Evolutionary conservation across 2,113 vertebrate species (phyloP), one percentile per base, ranked within the genome.

Genomic region (Hydrolagus affinis): DNA sequence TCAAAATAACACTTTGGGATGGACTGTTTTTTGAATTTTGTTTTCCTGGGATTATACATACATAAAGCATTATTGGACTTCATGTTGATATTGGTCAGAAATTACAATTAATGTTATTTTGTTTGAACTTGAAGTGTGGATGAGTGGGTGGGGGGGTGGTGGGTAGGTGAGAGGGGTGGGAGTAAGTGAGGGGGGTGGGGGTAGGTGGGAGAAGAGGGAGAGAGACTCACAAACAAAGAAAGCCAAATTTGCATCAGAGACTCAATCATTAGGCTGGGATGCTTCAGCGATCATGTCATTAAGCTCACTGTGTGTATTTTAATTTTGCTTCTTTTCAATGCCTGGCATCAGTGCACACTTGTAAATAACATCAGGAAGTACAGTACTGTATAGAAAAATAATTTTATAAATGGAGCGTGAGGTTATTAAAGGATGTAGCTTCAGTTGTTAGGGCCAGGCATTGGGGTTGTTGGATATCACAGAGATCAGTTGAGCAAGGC

Each of bases 231-330:
- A 60, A 30, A 25, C 28, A 30, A 15, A 19, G 28, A 25, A 66
- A 83, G 32, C 32, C 4, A 28, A 83, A 66, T 83, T 11, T 64
- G 60, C 60, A 64, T 64, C 59, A 28, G 60, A 64, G 23, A 15
- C 59, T 64, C 64, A 28, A 17, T 32, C 78, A 83, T 83, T 83
- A 83, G 66, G 14, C 66, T 83, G 25, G 78, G 62, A 68, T 83
- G 78, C 62, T 68, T 28, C 78, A 66, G 78, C 30, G 23, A 25
- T 66, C 25, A 66, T 32, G 60, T 83, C 78, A 66, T 32, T 56
- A 23, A 32, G 78, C 25, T 83, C 66, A 3, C 44, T 19, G 28
- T 75, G 73, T 83, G 64, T 66, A 83, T 83, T 44, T 44, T 44
- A 44, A 44, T 44, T 44, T 62, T 66, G 25, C 62, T 68, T 17